Conservation (phyloP, 2,113 vertebrate genomes). For the Otus sunia region DNA sequence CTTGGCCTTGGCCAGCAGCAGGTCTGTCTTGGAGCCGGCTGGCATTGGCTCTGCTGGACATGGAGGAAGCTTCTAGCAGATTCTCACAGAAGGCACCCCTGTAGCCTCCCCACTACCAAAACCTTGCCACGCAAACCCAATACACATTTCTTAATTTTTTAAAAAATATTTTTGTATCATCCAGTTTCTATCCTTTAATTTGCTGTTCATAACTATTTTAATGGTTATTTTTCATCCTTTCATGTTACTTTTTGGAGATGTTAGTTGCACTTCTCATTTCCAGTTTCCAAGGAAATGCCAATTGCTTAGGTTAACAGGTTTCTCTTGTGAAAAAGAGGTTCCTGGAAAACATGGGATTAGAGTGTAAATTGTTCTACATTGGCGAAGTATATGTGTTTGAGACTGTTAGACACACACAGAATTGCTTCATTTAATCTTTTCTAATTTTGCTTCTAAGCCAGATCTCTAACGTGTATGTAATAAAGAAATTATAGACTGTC, state of each 20-base stretch:
- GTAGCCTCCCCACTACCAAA: neutral
- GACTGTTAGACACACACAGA: neutral
- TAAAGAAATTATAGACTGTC: neutral
- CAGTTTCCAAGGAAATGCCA: neutral
- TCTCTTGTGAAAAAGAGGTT: neutral
- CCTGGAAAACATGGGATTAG: neutral
- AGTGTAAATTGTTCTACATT: neutral
- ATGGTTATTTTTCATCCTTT: neutral
- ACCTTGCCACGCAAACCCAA: neutral
- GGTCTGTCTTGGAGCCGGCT: fast-evolving
- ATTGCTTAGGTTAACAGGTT: neutral
- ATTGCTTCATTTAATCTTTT: neutral
- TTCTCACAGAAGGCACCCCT: neutral
- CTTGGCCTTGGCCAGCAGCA: no score
- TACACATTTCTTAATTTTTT: no score
- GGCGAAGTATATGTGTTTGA: neutral
- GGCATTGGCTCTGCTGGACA: neutral
- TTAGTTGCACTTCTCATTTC: neutral
- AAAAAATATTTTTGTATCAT: neutral
- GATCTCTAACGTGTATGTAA: neutral
- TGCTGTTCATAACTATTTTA: neutral
- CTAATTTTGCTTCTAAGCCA: neutral
- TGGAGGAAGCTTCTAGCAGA: neutral
- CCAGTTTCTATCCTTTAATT: neutral
- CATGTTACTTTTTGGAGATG: neutral